Evolutionary conservation across 2,888 invertebrate species (phyloP), one percentile per base, ranked within the genome.

Genomic region (Agrotis puta): DNA sequence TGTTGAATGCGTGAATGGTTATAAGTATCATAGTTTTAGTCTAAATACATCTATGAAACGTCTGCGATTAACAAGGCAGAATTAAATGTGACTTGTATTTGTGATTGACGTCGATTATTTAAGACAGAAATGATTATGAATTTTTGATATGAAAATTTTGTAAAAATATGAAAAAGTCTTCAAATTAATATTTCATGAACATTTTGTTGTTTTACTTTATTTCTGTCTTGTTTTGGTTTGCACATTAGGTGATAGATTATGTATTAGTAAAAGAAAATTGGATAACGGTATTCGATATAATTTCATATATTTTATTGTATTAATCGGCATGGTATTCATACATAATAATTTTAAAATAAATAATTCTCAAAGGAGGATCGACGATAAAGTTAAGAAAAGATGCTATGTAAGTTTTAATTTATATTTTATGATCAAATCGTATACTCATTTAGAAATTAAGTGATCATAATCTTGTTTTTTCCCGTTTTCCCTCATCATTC

Each of bases 381-480:
- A 74, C 68, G 81, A 73, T 73, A 69, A 66, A 70, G 64, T 77
- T 70, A 74, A 82, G 78, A 82, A 84, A 86, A 88, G 78, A 83
- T 81, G 68, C 61, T 85, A 84, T 75, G 50, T 87, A 83, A 84
- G 81, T 84, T 82, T 75, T 84, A 85, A 83, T 86, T 86, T 88
- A 82, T 88, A 85, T 88, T 87, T 85, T 89, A 92, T 88, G 94
- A 94, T 93, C 94, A 95, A 95, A 89, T 89, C 89, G 90, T 94
- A 94, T 95, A 95, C 95, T 95, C 94, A 94, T 83, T 87, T 91
- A 91, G 91, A 79, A 82, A 69, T 65, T 92, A 92, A 90, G 90
- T 45, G 83, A 81, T 81, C 85, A 77, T 81, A 80, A 74, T 81
- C 18, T 79, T 73, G 13, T 78, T n/a, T 66, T 69, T 62, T 72